These are phyloP conservation scores for Caenorhabditis remanei DNA, from an alignment of 1,140 invertebrate species.

Conservation along the genomic window DNA sequence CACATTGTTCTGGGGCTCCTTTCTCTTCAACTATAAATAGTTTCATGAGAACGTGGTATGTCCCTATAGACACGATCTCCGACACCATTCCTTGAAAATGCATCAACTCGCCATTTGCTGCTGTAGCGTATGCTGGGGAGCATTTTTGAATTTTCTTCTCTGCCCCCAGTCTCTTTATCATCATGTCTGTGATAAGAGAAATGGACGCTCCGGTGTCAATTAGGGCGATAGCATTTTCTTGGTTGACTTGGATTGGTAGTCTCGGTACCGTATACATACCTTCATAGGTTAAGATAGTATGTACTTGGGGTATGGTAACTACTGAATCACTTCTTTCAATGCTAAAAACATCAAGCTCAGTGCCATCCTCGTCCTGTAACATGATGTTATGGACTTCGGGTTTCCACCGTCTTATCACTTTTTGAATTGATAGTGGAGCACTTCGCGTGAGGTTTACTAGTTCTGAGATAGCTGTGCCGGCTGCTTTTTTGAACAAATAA, in stretches of 20 bases:
- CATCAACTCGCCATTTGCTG: no score
- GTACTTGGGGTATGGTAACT: not conserved
- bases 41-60: not conserved
- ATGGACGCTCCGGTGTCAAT: not conserved
- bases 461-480: not conserved
- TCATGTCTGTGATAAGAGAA: not conserved
- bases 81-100: no score
- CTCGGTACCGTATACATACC: not conserved
- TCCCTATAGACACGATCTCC: no score
- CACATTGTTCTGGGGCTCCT: not conserved
- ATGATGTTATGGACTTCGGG: conserved; percentile 5
- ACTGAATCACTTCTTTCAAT: not conserved
- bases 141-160: no score
- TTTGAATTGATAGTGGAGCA: not conserved
- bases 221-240: not conserved
- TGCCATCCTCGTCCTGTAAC: not conserved
- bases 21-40: not conserved
- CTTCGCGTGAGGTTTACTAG: not conserved
- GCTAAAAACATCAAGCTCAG: not conserved
- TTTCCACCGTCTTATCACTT: not conserved
- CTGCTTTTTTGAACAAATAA: not conserved
- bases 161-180: no score
- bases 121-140: no score
- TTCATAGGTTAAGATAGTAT: not conserved
- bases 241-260: not conserved